These are phyloP conservation scores for Brachionus rotundiformis DNA, from an alignment of 1,140 invertebrate species.

Conservation along the genomic window DNA sequence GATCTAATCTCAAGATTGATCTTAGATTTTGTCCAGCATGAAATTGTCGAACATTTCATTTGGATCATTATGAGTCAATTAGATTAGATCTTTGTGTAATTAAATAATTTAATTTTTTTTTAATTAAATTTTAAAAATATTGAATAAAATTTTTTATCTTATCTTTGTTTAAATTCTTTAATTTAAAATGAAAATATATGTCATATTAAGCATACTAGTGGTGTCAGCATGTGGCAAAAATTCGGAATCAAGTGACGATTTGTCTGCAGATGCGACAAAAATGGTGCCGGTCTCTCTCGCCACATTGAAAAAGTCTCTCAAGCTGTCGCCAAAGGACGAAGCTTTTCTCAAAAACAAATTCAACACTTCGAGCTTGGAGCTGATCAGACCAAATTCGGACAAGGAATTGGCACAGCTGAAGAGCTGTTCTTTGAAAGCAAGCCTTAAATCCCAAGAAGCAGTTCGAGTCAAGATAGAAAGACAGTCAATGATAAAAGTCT, in stretches of 20 bases:
- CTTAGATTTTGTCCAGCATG: not conserved
- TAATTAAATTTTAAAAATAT: constrained; percentile 7
- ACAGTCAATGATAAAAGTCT: not conserved
- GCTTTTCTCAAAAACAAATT: constrained; percentile 6
- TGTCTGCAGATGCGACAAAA: not conserved
- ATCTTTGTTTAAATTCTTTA: no score
- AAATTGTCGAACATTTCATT: not conserved
- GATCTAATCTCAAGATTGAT: not conserved
- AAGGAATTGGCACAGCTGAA: not conserved
- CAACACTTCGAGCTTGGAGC: not conserved
- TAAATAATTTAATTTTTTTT: not conserved
- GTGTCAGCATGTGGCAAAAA: not conserved
- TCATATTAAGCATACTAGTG: not conserved
- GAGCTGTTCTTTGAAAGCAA: not conserved
- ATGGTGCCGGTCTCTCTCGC: not conserved
- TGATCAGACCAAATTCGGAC: not conserved
- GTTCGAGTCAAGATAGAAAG: not conserved
- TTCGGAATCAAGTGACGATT: not conserved
- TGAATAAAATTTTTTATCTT: no score
- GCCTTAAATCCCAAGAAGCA: not conserved
- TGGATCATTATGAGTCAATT: not conserved
- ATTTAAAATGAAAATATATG: not conserved
- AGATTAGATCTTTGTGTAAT: not conserved
- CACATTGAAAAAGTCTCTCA: not conserved
- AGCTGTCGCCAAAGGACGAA: not conserved